phyloP scores from a whole-genome alignment of 2,797 vertebrate genomes.

The Sebastes cheni region DNA sequence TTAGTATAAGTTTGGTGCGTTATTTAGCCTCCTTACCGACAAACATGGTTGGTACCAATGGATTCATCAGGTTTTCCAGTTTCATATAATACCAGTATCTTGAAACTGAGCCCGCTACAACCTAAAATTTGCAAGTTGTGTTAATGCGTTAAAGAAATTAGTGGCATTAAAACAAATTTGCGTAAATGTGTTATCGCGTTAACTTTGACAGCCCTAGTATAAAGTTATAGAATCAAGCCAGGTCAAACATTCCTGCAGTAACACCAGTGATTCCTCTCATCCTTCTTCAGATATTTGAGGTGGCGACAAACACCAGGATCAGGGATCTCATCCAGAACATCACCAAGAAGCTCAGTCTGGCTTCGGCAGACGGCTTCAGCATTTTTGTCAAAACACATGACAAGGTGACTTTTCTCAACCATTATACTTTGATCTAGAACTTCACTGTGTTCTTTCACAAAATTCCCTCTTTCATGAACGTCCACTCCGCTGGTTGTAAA shows the following conservation, averaged over 20 bases:
- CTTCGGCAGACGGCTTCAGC: constrained; percentile 91
- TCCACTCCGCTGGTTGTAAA: background rate
- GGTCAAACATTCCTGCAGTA: background rate
- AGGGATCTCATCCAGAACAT: constrained; percentile 86
- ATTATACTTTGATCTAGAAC: background rate
- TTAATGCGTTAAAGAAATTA: too few species aligned
- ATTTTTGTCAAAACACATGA: constrained; percentile 94
- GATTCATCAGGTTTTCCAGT: too few species aligned
- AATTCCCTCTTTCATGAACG: background rate
- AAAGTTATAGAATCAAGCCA: background rate
- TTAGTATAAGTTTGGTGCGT: too few species aligned
- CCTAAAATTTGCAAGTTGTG: too few species aligned
- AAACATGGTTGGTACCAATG: too few species aligned
- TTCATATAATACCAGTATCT: too few species aligned
- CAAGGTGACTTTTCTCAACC: constrained; percentile 78
- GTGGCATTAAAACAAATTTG: too few species aligned
- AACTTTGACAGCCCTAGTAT: background rate
- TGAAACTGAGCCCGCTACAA: too few species aligned
- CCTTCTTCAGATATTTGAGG: constrained; percentile 85
- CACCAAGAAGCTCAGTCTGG: constrained; percentile 79
- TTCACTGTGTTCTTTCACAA: background rate
- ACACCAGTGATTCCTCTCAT: background rate
- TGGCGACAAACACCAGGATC: constrained; percentile 87
- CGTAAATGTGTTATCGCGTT: too few species aligned
- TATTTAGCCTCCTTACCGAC: too few species aligned